These are phyloP conservation scores for Hymenopus coronatus DNA, from an alignment of 2,888 invertebrate species.

Conservation along the genomic window DNA sequence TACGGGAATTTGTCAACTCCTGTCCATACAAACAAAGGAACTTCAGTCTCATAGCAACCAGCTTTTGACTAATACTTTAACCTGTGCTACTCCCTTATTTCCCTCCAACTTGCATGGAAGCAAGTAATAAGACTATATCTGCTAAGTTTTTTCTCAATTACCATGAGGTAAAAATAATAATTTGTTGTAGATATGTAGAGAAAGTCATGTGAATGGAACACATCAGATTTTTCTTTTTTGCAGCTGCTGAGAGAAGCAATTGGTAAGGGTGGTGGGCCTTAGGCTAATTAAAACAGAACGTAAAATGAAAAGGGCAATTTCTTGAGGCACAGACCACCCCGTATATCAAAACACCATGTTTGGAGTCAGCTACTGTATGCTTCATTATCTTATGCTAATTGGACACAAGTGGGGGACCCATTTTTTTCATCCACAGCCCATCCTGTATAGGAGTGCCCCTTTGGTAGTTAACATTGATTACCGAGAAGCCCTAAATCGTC, in stretches of 20 bases:
- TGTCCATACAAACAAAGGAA: too few species aligned
- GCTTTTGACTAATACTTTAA: too few species aligned
- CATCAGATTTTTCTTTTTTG: not conserved
- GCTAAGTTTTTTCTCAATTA: too few species aligned
- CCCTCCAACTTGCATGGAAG: too few species aligned
- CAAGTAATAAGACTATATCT: too few species aligned
- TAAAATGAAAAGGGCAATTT: not conserved
- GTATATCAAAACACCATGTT: not conserved
- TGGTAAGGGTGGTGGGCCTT: not conserved
- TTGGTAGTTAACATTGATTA: not conserved
- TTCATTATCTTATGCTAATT: not conserved
- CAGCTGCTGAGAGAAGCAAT: not conserved
- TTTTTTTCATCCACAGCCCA: not conserved
- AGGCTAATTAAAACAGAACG: not conserved
- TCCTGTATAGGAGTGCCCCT: not conserved
- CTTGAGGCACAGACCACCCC: not conserved
- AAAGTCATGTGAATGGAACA: too few species aligned
- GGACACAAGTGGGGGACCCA: not conserved
- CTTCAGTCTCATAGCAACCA: too few species aligned
- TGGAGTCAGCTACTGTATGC: not conserved
- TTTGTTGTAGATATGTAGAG: too few species aligned
- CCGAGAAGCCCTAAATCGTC: not conserved
- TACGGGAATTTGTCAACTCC: too few species aligned
- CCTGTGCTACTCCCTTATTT: too few species aligned
- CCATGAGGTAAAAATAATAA: too few species aligned